Evolutionary conservation across 2,797 vertebrate genomes (phyloP), one percentile per base, ranked within the genome.

Genomic region (Alcedo atthis): DNA sequence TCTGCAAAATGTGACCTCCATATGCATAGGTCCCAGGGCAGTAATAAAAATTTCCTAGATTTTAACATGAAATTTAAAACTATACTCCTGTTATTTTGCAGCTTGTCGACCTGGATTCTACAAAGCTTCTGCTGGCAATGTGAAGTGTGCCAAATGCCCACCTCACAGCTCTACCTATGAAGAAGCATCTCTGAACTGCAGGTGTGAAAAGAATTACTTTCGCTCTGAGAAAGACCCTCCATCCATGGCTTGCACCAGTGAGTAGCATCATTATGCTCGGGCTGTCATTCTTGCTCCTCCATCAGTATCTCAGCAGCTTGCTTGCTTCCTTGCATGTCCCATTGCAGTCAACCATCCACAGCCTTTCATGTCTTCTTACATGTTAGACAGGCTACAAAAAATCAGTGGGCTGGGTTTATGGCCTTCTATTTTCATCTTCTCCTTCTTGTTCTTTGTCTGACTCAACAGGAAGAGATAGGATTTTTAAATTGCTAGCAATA

Each of bases 231-330:
- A 98, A 97, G 99, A 99, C 94, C 98, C 98, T 66, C 98, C 98
- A 94, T 99, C 99, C 95, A 99, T 99, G 98, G 98, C 99, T 97
- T 99, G 99, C 96, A 99, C 99, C 94, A 98, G 99, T 99, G 98
- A 97, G 99, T 99, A 96, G 97, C 91, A 66, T 85, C 94, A 96
- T 96, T 93, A 80, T 94, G 96, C 87, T 96, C 84, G 85, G 94
- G 88, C 93, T 96, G 74, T 96, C 93, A 71, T 74, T 73, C 92
- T 95, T 68, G 43, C 89, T 89, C 74, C 69, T 93, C 35, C 90
- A 53, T 59, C 87, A 45, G 55, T 54, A 45, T 88, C 66, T 93
- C 46, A 93, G 55, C 95, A 81, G 95, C 93, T 97, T 93, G 87
- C 90, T 97, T 96, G 90, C 89, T 94, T 82, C 77, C 32, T 85